Conservation (phyloP, 2,888 invertebrate genomes). For the Augiades crinisus region DNA sequence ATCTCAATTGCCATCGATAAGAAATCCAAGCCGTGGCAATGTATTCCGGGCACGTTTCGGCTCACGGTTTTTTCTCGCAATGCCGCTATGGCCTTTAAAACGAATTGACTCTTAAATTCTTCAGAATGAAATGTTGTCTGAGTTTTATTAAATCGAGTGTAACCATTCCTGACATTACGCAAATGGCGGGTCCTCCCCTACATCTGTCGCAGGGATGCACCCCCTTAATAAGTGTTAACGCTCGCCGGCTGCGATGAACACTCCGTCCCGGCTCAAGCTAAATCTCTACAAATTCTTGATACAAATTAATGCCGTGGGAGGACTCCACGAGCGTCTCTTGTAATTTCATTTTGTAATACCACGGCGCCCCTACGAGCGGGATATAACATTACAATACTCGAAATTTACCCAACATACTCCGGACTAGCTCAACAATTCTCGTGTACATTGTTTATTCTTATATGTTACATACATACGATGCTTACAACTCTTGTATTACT, state of each 20-base stretch:
- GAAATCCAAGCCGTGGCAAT: slow-evolving; percentile 79
- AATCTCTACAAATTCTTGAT: slow-evolving; percentile 81
- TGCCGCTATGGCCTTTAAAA: slow-evolving; percentile 76
- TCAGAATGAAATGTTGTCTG: slow-evolving; percentile 78
- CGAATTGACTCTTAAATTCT: slow-evolving; percentile 81
- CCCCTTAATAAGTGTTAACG: slow-evolving; percentile 82
- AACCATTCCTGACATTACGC: slow-evolving; percentile 80
- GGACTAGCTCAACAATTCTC: background rate
- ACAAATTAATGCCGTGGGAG: slow-evolving; percentile 77
- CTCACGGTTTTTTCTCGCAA: slow-evolving; percentile 77
- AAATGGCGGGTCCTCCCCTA: slow-evolving; percentile 79
- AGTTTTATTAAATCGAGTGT: slow-evolving; percentile 82
- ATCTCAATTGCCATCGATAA: slow-evolving; percentile 81
- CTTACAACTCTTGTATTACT: no score
- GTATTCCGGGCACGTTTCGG: slow-evolving; percentile 79
- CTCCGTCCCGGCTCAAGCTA: slow-evolving; percentile 72
- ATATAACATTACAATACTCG: slow-evolving; percentile 45
- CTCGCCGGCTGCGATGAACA: slow-evolving; percentile 77
- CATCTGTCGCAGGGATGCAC: slow-evolving; percentile 81
- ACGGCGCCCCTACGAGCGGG: slow-evolving; percentile 46
- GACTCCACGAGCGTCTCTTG: slow-evolving; percentile 63
- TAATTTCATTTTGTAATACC: slow-evolving; percentile 72
- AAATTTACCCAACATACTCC: slow-evolving; percentile 39
- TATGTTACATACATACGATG: no score
- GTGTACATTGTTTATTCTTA: background rate